Conservation (phyloP, 1,140 invertebrate species). For the Ceratoteleas bidentatus region DNA sequence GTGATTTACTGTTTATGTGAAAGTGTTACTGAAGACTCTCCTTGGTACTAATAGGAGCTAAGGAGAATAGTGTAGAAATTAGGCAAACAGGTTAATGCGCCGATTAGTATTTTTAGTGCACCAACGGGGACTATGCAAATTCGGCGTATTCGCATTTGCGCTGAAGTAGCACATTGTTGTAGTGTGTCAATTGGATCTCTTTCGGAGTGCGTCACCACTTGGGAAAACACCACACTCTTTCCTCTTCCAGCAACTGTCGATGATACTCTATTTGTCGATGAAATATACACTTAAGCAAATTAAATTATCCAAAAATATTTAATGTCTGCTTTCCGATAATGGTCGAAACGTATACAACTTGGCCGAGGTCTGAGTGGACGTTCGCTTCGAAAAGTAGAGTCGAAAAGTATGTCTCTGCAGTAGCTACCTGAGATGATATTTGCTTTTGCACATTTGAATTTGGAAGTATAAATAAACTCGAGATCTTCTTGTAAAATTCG, state of each 20-base stretch:
- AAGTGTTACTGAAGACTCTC: too few species aligned
- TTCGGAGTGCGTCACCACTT: constrained; percentile 19
- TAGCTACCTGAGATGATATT: background rate
- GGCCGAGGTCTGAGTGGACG: too few species aligned
- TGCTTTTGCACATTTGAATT: too few species aligned
- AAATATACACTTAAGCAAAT: constrained; percentile 8
- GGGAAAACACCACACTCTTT: constrained; percentile 33
- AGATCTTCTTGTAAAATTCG: too few species aligned
- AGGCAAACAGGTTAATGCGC: too few species aligned
- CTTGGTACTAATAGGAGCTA: too few species aligned
- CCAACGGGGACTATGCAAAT: background rate
- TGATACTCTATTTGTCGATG: constrained; percentile 29
- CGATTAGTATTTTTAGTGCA: background rate
- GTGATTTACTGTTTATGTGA: too few species aligned
- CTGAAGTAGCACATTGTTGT: constrained; percentile 8
- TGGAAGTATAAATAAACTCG: too few species aligned
- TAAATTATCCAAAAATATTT: constrained; percentile 11
- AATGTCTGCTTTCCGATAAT: background rate
- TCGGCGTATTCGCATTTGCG: constrained; percentile 7
- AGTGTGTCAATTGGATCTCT: constrained; percentile 20
- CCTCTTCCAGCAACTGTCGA: constrained; percentile 1
- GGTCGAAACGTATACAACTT: background rate
- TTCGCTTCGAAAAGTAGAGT: too few species aligned
- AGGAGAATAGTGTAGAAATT: too few species aligned
- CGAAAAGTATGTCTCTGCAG: background rate